Evolutionary conservation across 2,888 invertebrate species (phyloP).

Genomic region (Parascotia fuliginaria): DNA sequence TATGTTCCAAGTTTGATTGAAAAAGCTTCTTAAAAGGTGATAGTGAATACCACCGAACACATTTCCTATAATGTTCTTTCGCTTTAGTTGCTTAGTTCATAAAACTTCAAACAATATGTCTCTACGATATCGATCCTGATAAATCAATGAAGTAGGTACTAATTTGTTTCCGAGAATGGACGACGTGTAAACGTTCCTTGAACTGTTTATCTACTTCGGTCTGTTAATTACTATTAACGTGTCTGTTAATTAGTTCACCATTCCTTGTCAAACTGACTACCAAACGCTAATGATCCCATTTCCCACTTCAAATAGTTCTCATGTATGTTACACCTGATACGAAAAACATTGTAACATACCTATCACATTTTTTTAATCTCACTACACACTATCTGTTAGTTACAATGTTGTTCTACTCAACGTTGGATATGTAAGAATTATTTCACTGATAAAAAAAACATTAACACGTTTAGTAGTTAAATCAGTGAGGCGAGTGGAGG

Average conservation of each 20-base stretch:
- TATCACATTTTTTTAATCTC: neutral
- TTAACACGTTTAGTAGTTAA: neutral
- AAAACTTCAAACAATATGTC: neutral
- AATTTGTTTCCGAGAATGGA: neutral
- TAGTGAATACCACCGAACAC: too few relatives aligned
- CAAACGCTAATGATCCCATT: neutral
- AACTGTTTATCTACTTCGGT: neutral
- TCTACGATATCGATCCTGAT: neutral
- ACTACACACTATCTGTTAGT: neutral
- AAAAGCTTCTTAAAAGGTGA: too few relatives aligned
- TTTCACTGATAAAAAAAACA: neutral
- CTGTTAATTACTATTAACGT: neutral
- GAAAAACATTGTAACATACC: neutral
- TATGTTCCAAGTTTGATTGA: too few relatives aligned
- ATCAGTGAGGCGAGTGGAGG: conserved; percentile 2
- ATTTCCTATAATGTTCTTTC: too few relatives aligned
- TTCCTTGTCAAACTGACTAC: neutral
- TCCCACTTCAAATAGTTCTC: neutral
- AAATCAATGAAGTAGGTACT: neutral
- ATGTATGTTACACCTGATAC: neutral
- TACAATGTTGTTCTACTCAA: neutral
- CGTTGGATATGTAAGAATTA: neutral
- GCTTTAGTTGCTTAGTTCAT: neutral
- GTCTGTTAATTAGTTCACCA: too few relatives aligned
- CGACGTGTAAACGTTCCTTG: too few relatives aligned